A percentile compares a stretch with the other conserved stretches of the same genome.
phyloP scores from a whole-genome alignment of 2,113 vertebrate species.

The Rhineura floridana region DNA sequence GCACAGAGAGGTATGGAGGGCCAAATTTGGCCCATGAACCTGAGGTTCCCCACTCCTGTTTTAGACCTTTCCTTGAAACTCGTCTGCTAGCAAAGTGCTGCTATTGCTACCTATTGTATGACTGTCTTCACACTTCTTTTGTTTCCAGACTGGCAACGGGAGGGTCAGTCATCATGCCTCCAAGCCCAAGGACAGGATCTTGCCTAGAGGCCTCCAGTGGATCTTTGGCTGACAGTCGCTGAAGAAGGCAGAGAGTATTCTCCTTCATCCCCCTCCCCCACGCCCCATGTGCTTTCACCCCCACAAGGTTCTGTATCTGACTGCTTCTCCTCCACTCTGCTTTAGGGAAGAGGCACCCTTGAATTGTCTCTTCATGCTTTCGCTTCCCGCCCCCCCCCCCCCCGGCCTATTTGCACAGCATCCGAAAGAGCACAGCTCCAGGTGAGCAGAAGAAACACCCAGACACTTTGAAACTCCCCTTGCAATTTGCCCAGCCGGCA shows the following conservation, averaged over 20 bases:
- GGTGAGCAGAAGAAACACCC: slow-evolving; percentile 1
- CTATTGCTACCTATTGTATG: background rate
- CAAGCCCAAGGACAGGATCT: background rate
- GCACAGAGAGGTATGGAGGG: too few species aligned
- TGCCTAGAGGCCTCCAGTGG: too few species aligned
- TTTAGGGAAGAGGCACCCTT: background rate
- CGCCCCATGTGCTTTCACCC: background rate
- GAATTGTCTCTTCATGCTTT: background rate
- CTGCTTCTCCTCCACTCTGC: background rate
- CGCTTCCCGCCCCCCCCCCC: background rate
- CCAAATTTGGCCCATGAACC: too few species aligned
- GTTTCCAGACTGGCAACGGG: background rate
- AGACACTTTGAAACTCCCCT: slow-evolving; percentile 2
- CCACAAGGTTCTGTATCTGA: background rate
- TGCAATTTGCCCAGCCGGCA: slow-evolving; percentile 19
- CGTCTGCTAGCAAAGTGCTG: background rate
- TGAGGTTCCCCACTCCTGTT: too few species aligned
- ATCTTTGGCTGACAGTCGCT: too few species aligned
- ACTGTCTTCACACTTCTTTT: background rate
- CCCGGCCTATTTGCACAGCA: background rate
- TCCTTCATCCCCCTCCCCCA: background rate
- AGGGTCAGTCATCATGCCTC: background rate
- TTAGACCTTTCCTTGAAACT: background rate
- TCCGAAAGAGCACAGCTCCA: slow-evolving; percentile 2
- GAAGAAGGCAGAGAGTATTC: background rate